Percentiles rank a stretch among this genome's conserved stretches.
phyloP scores from a whole-genome alignment of 2,888 invertebrate genomes.

The Tinea pellionella region DNA sequence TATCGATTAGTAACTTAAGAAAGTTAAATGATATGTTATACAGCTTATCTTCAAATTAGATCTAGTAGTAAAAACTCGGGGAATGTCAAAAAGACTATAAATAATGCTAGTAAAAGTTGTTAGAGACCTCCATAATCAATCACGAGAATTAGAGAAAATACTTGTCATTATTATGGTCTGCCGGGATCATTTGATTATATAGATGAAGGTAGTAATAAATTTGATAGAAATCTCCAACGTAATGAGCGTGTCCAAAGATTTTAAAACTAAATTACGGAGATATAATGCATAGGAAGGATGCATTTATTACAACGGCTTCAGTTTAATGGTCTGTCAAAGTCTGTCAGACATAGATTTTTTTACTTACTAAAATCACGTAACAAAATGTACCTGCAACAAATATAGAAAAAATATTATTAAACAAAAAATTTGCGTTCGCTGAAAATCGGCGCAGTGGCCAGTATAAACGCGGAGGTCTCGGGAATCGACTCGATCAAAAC shows the following conservation, averaged over 20 bases:
- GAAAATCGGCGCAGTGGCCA: too few relatives aligned
- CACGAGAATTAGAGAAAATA: constrained; percentile 7
- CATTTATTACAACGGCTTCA: neutral
- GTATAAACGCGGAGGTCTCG: too few relatives aligned
- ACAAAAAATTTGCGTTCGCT: too few relatives aligned
- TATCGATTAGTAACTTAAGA: constrained; percentile 1
- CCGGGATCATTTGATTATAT: constrained; percentile 13
- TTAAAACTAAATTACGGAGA: constrained; percentile 6
- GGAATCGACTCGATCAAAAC: too few relatives aligned
- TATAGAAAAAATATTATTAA: too few relatives aligned
- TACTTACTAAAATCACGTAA: too few relatives aligned
- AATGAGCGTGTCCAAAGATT: constrained; percentile 12
- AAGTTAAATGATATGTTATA: neutral
- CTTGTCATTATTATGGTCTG: constrained; percentile 12
- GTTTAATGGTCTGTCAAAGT: neutral
- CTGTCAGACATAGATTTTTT: neutral
- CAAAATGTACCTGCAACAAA: too few relatives aligned
- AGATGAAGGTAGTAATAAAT: constrained; percentile 12
- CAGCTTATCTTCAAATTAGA: neutral
- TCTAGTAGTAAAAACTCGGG: neutral
- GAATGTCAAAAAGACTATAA: constrained; percentile 10
- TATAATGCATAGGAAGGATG: neutral
- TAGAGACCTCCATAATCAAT: constrained; percentile 7
- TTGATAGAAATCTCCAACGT: constrained; percentile 11
- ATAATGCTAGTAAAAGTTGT: constrained; percentile 9